Percentiles rank a stretch among this genome's conserved stretches.
phyloP scores from a whole-genome alignment of 1,140 invertebrate genomes.

The Bombus confusus region DNA sequence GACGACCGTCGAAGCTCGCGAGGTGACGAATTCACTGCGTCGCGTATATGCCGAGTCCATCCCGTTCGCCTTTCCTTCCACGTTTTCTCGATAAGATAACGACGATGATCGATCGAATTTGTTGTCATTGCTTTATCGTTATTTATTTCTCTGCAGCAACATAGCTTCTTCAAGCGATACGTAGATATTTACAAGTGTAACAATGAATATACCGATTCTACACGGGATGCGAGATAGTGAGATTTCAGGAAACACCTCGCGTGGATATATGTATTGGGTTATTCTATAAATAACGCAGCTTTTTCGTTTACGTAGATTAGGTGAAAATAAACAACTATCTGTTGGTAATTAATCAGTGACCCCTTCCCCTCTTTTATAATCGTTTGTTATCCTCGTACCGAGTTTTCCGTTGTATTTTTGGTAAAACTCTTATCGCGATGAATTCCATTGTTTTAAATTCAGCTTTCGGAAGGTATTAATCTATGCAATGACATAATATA shows the following conservation, averaged over 20 bases:
- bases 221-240: neutral
- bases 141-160: neutral
- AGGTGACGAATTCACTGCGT: neutral
- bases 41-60: neutral
- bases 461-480: neutral
- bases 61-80: neutral
- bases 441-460: neutral
- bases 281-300: neutral
- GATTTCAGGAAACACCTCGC: neutral
- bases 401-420: neutral
- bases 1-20: slow-evolving; percentile 27
- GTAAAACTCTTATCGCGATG: neutral
- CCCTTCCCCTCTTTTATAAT: neutral
- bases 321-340: neutral
- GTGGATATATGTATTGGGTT: neutral
- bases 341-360: too few species aligned
- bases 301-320: neutral
- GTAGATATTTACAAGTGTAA: neutral
- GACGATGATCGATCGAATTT: neutral
- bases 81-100: neutral
- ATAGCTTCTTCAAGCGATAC: neutral
- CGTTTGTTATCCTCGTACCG: neutral
- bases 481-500: neutral
- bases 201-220: too few species aligned
- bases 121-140: neutral